phyloP scores from a whole-genome alignment of 2,797 vertebrate genomes.

The Liasis olivaceus region DNA sequence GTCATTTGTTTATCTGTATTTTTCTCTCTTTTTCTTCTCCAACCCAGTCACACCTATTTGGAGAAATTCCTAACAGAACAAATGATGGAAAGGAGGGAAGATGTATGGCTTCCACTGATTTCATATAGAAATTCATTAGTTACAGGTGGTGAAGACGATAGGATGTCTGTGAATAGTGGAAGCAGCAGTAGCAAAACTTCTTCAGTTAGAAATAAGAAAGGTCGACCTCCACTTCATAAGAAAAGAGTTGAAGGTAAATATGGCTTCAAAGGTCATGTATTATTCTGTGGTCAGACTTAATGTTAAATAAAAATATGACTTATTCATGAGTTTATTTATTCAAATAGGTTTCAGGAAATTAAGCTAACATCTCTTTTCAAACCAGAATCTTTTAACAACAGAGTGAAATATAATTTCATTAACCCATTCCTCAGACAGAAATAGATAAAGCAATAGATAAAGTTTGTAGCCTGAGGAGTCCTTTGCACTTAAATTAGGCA shows the following conservation, averaged over 20 bases:
- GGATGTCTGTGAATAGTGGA: conserved; percentile 92
- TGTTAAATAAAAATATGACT: background rate
- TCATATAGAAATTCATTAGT: conserved; percentile 97
- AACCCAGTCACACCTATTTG: conserved; percentile 89
- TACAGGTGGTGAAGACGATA: conserved; percentile 93
- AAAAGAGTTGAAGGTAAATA: conserved; percentile 84
- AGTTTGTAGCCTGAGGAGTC: background rate
- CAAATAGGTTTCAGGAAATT: background rate
- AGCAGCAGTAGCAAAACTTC: conserved; percentile 94
- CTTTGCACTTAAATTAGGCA: background rate
- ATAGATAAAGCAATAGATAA: background rate
- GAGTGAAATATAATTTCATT: background rate
- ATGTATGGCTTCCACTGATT: conserved; percentile 98
- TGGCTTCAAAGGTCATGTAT: background rate
- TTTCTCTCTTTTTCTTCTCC: conserved; percentile 12
- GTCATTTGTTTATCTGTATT: conserved; percentile 10
- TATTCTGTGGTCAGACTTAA: background rate
- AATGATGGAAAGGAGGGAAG: conserved; percentile 98
- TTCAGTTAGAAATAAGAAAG: conserved; percentile 96
- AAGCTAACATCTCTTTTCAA: background rate
- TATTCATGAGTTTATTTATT: background rate
- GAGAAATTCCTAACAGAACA: conserved; percentile 98
- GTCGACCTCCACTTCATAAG: conserved; percentile 91
- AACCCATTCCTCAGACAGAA: background rate
- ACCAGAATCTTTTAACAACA: background rate